Evolutionary conservation across 2,888 invertebrate genomes (phyloP).

Genomic region (Eupithecia dodoneata): DNA sequence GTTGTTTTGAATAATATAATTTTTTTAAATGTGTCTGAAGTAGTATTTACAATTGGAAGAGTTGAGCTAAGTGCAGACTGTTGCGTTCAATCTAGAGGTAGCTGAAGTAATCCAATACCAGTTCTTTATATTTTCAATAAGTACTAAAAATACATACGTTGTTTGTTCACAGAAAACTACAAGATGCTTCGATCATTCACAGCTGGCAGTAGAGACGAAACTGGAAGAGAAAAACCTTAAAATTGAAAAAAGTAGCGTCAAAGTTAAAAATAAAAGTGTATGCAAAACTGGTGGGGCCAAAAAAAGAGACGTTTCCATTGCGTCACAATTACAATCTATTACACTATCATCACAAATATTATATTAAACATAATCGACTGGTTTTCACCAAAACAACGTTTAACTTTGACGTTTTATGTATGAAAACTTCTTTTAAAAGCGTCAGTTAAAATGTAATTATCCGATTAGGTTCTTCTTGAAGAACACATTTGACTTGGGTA

Average conservation of each 20-base stretch:
- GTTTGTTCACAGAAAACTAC: constrained; percentile 68
- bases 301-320: constrained; percentile 71
- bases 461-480: too few relatives aligned
- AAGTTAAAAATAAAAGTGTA: constrained; percentile 51
- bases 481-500: too few relatives aligned
- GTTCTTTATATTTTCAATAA: background rate
- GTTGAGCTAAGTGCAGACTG: background rate
- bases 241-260: constrained; percentile 50
- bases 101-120: background rate
- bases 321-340: constrained; percentile 75
- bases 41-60: too few relatives aligned
- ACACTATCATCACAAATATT: constrained; percentile 51
- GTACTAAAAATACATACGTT: background rate
- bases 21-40: too few relatives aligned
- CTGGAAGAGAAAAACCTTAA: constrained; percentile 42
- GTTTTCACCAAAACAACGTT: background rate
- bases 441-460: too few relatives aligned
- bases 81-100: background rate
- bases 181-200: constrained; percentile 75
- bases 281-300: constrained; percentile 67
- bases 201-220: constrained; percentile 53
- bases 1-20: too few relatives aligned
- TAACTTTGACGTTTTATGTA: background rate
- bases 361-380: constrained; percentile 59
- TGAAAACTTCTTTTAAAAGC: too few relatives aligned